These are phyloP conservation scores for Moxostoma hubbsi DNA, from an alignment of 2,797 vertebrate genomes.

Conservation along the genomic window DNA sequence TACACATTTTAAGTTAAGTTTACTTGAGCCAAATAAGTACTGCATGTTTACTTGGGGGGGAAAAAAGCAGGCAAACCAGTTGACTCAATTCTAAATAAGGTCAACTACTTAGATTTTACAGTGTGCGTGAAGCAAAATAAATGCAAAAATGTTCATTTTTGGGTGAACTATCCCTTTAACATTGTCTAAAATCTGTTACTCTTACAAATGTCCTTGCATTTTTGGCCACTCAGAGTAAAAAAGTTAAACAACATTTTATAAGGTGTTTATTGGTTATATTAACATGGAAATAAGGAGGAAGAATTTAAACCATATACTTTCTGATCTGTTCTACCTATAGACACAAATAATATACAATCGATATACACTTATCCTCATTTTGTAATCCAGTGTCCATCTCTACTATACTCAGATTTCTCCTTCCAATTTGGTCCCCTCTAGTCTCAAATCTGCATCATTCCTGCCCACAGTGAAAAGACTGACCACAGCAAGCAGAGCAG, in stretches of 20 bases:
- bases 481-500: constrained; percentile 86
- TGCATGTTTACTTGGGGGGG: too few relatives aligned
- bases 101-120: too few relatives aligned
- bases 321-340: background rate
- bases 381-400: constrained; percentile 8
- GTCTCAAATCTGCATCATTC: constrained; percentile 83
- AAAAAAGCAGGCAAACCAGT: too few relatives aligned
- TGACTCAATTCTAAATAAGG: too few relatives aligned
- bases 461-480: constrained; percentile 87
- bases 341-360: constrained; percentile 1
- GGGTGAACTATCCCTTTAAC: too few relatives aligned
- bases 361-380: background rate
- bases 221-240: background rate
- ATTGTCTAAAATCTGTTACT: background rate
- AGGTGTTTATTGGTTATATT: background rate
- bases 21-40: too few relatives aligned
- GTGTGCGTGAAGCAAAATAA: too few relatives aligned
- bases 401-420: constrained; percentile 64
- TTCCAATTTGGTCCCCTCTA: constrained; percentile 76
- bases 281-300: background rate
- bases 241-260: background rate
- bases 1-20: too few relatives aligned
- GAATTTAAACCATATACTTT: constrained; percentile 1
- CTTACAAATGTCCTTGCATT: background rate
- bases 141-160: too few relatives aligned